Base-by-base conservation (phyloP, 2,797 vertebrate genomes). In the Clarias fuscus region DNA sequence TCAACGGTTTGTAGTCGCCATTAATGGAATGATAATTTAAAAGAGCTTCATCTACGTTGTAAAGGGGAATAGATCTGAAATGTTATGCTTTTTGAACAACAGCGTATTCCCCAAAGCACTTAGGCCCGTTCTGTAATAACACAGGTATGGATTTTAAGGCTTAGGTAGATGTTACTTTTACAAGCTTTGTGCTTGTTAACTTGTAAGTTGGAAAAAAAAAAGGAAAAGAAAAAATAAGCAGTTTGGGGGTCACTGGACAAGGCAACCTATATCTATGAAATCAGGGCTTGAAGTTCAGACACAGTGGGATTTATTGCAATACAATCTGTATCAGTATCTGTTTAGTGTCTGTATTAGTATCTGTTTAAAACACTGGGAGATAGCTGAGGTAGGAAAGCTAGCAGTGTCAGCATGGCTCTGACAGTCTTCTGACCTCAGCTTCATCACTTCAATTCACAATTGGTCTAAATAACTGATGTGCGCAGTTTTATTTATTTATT, bases 21-120 rank as follows among this genome's bases (percentile, higher is more conserved):
- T 80, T 85, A 88, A 89, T 86, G 76, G 85, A 68, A 88, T 82
- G 73, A 88, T 85, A 53, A 86, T 89, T 88, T 87, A 88, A 62
- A 65, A 53, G 58, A 80, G 65, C 81, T 86, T 86, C 58, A 71
- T 82, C 72, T 83, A 70, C 62, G 56, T 84, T 86, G 78, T 84
- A 85, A 84, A 83, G 37, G 68, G 80, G 73, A 82, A 56, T 84
- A 67, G 68, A 68, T 81, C 37, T 67, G 6, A 86, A 83, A 86
- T 72, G 64, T 78, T 85, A 62, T 78, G 48, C 59, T 56, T 82
- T 77, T 70, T 61, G 68, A 82, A 85, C 84, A 79, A 84, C 70
- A 65, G 61, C 6, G 43, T 72, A 40, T 71, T 78, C 82, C 86
- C 83, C 20, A 8, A 76, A 62, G 83, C 70, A 53, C 40, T 78